Base-by-base conservation (phyloP, 2,113 vertebrate genomes). In the Rhombomys opimus region DNA sequence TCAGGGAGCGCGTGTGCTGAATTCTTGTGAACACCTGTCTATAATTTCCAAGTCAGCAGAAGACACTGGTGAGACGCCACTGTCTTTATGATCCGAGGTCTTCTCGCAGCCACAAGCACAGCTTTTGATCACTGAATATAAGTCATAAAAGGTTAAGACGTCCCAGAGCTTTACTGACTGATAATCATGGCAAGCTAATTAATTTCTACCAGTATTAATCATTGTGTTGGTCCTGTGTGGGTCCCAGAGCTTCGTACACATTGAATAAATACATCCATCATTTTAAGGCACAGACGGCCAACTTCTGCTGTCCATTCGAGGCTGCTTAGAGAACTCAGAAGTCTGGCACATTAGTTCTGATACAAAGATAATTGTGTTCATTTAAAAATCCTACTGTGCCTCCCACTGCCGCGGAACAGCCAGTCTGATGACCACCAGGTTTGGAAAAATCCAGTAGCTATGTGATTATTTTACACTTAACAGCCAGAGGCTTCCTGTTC, bases 401-500 rank as follows among this genome's bases (percentile, higher is more conserved):
- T 68, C 54, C 32, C 50, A 72, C 17, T 17, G 14, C 15, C 10
- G 4, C 50, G 27, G 9, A 67, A 30, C 67, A 13, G 11, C 52
- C 72, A 59, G 25, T 5, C 82, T 93, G 61, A n/a, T 17, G 25
- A 46, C 41, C 13, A 54, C 27, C 7, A 8, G 61, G n/a, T 85
- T 76, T 32, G 75, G 38, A 95, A 35, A n/a, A 95, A 32, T 88
- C 63, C 41, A 41, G 81, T 81, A 70, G 35, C 18, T 52, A 1
- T 25, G 61, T 61, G 61, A 67, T 93, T 92, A 22, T 72, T 95
- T 86, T 87, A 30, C 88, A 57, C 3, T 88, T 81, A 91, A 84
- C 18, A 3, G 30, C 41, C 61, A 91, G 70, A 70, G 12, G 1
- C 25, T 32, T 46, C 7, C 22, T 84, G 12, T 75, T 92, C 6